phyloP scores from a whole-genome alignment of 2,113 vertebrate species.

The Odocoileus hemionus region DNA sequence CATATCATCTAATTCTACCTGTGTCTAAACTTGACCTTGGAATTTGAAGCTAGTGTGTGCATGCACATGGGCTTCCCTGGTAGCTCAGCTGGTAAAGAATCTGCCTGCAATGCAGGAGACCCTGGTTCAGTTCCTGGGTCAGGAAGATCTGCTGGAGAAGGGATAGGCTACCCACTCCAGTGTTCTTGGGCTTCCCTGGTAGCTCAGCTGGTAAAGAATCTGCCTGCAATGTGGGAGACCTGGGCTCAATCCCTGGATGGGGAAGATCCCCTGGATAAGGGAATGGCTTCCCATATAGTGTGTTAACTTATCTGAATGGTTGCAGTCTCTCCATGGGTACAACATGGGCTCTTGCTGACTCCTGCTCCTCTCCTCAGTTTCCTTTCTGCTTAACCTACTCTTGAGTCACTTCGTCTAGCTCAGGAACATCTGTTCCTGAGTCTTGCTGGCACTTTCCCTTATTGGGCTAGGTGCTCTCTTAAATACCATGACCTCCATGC shows the following conservation, averaged over 20 bases:
- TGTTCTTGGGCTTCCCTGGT: neutral
- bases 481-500: neutral
- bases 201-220: neutral
- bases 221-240: rapidly evolving
- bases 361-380: neutral
- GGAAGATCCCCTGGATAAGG: neutral
- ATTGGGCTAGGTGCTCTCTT: neutral
- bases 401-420: neutral
- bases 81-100: neutral
- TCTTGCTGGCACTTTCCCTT: neutral
- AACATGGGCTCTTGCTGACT: neutral
- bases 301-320: neutral
- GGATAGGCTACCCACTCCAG: neutral
- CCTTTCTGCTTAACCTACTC: neutral
- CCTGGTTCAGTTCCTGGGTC: neutral
- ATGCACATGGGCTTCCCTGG: neutral
- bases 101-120: neutral
- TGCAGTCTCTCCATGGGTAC: neutral
- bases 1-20: neutral
- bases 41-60: neutral
- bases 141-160: neutral
- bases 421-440: neutral
- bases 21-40: neutral
- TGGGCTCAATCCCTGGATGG: neutral
- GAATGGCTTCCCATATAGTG: neutral